Evolutionary conservation across 64 coral and sea anemone genomes (phyloP).

Genomic region (Dendrophyllia cribrosa): DNA sequence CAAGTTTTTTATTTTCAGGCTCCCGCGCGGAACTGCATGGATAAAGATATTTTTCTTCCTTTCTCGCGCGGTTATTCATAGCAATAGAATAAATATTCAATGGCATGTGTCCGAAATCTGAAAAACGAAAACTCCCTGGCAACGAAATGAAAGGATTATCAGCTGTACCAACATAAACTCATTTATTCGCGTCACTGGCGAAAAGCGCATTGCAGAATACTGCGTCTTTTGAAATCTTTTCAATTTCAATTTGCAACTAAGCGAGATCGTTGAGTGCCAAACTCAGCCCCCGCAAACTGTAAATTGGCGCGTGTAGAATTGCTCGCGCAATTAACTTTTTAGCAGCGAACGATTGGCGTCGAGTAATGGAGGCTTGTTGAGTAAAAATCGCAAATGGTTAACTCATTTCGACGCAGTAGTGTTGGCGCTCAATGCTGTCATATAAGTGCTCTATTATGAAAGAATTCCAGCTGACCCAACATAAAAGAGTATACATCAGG

Average conservation of each 20-base stretch:
- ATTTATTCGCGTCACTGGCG: constrained; percentile 15
- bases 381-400: constrained; percentile 25
- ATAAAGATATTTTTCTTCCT: neutral
- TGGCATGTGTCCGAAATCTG: constrained; percentile 50
- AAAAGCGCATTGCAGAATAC: constrained; percentile 19
- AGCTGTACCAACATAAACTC: constrained; percentile 36
- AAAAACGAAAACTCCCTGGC: constrained; percentile 28
- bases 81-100: constrained; percentile 38
- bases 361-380: constrained; percentile 2
- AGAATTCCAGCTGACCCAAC: constrained; percentile 83
- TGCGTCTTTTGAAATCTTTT: neutral
- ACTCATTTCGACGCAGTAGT: constrained; percentile 24
- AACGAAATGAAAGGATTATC: neutral
- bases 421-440: constrained; percentile 30
- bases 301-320: neutral
- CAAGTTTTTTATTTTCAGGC: neutral
- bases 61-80: constrained; percentile 5
- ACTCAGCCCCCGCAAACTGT: neutral
- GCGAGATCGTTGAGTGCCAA: neutral
- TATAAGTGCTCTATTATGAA: constrained; percentile 76
- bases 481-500: constrained; percentile 78
- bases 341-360: neutral
- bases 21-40: neutral
- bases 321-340: neutral
- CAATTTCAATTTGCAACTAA: constrained; percentile 50